These are phyloP conservation scores for Bathynomus jamesi DNA, from an alignment of 1,140 invertebrate species.

Conservation along the genomic window DNA sequence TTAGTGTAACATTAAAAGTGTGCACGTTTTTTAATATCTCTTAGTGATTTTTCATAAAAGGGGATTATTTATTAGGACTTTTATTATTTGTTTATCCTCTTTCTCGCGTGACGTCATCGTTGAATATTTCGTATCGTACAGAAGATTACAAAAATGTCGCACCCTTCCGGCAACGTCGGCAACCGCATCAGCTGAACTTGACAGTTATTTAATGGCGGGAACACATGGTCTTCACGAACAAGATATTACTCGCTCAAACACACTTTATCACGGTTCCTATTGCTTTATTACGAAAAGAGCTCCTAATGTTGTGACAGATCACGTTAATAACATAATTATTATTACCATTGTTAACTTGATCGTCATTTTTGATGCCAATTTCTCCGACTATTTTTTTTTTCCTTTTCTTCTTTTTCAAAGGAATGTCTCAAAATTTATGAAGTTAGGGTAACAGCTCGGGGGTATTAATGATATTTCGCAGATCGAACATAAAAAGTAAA, in stretches of 20 bases:
- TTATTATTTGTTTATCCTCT: no score
- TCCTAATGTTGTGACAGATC: not conserved
- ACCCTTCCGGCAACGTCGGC: not conserved
- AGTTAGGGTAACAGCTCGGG: no score
- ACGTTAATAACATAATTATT: not conserved
- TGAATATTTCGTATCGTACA: not conserved
- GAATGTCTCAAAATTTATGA: no score
- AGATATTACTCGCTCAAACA: not conserved
- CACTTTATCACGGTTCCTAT: not conserved
- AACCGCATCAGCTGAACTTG: not conserved
- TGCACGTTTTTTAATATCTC: no score
- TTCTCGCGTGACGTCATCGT: no score
- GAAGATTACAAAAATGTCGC: not conserved
- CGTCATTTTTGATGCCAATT: not conserved
- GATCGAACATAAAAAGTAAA: no score
- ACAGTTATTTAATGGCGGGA: not conserved
- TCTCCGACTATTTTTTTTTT: not conserved
- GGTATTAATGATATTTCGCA: no score
- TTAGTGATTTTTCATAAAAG: no score
- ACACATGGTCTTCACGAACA: not conserved
- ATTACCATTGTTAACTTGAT: not conserved
- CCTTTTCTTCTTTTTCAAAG: not conserved
- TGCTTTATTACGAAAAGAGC: not conserved
- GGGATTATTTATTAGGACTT: no score
- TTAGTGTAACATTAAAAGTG: no score